phyloP scores from a whole-genome alignment of 2,113 vertebrate genomes.

The Hypanus sabinus region DNA sequence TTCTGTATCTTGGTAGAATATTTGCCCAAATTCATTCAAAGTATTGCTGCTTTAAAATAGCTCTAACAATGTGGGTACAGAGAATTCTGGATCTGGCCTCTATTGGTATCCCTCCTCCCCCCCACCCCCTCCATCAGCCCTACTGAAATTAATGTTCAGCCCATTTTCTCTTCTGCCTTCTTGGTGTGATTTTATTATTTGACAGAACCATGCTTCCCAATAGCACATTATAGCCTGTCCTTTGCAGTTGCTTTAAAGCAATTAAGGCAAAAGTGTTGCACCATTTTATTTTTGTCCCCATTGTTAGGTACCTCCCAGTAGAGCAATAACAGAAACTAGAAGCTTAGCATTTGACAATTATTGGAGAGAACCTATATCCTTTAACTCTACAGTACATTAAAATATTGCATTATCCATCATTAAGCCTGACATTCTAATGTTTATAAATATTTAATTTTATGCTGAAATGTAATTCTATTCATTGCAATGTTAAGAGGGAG shows the following conservation, averaged over 20 bases:
- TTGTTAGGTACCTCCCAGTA: background rate
- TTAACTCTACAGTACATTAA: conserved; percentile 10
- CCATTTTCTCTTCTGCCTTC: background rate
- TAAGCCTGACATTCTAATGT: background rate
- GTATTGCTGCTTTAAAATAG: too few species aligned
- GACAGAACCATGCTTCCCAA: background rate
- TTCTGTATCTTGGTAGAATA: too few species aligned
- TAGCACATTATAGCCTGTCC: background rate
- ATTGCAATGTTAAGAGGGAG: background rate
- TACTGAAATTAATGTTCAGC: too few species aligned
- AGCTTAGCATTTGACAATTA: background rate
- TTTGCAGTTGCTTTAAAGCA: background rate
- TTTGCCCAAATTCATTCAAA: too few species aligned
- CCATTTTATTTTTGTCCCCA: background rate
- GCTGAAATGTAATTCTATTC: background rate
- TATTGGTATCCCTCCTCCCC: too few species aligned
- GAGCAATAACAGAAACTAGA: background rate
- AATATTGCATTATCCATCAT: background rate
- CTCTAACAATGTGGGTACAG: too few species aligned
- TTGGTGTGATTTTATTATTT: background rate
- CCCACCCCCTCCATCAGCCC: too few species aligned
- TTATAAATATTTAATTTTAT: conserved; percentile 4
- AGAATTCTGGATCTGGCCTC: too few species aligned
- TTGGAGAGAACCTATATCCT: background rate
- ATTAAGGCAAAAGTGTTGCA: background rate